Evolutionary conservation across 2,113 vertebrate species (phyloP).

Genomic region (Corydoras maculifer): DNA sequence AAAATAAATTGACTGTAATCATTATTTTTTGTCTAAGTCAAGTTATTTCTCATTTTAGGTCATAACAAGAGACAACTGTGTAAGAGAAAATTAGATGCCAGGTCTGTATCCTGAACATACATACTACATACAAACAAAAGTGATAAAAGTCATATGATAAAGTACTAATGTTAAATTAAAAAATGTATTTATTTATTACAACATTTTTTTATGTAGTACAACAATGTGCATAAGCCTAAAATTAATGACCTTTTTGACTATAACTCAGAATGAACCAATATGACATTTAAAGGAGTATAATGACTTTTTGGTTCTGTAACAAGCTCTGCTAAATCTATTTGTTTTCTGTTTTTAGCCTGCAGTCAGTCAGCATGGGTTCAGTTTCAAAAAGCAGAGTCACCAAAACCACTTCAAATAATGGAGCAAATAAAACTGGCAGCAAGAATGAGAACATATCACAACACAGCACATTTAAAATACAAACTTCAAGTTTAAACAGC

Average conservation of each 20-base stretch:
- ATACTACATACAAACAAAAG: too few relatives aligned
- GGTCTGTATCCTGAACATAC: conserved; percentile 6
- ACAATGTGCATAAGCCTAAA: too few relatives aligned
- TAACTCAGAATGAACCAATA: too few relatives aligned
- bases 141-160: too few relatives aligned
- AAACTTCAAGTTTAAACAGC: not conserved
- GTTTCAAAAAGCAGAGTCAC: conserved; percentile 21
- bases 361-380: not conserved
- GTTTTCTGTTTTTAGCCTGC: conserved; percentile 14
- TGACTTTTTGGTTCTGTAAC: not conserved
- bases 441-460: not conserved
- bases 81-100: conserved; percentile 9
- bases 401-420: not conserved
- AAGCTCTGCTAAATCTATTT: not conserved
- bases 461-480: not conserved
- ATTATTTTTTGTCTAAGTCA: too few relatives aligned
- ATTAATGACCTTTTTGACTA: too few relatives aligned
- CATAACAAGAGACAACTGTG: not conserved
- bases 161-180: too few relatives aligned
- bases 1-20: too few relatives aligned
- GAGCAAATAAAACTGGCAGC: not conserved
- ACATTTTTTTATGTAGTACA: too few relatives aligned
- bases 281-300: too few relatives aligned
- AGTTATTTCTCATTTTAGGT: not conserved
- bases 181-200: too few relatives aligned